A percentile compares a stretch with the other conserved stretches of the same genome.
phyloP scores from a whole-genome alignment of 2,888 invertebrate species.

The Mycalesis mineus region DNA sequence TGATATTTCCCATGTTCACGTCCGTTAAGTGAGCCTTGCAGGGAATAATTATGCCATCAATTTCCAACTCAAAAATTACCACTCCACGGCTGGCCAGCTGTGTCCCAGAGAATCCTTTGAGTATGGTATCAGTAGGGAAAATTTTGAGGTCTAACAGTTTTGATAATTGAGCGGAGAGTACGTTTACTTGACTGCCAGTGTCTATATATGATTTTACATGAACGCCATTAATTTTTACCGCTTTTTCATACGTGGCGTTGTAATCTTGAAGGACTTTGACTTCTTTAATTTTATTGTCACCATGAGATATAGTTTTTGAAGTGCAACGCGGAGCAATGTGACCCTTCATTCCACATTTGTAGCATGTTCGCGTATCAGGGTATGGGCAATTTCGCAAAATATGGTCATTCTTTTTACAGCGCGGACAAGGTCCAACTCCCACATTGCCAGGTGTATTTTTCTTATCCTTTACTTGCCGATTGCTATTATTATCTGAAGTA shows the following conservation, averaged over 20 bases:
- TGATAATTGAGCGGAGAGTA: not conserved
- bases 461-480: not conserved
- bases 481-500: not conserved
- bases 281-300: constrained; percentile 20
- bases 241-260: constrained; percentile 21
- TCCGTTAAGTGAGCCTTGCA: constrained; percentile 3
- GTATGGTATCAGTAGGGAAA: not conserved
- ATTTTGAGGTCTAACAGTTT: not conserved
- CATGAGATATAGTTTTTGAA: not conserved
- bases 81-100: not conserved
- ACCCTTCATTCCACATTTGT: constrained; percentile 27
- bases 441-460: not conserved
- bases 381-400: constrained; percentile 21
- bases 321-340: constrained; percentile 10
- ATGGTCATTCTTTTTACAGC: constrained; percentile 29
- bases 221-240: constrained; percentile 22
- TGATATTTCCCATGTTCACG: not conserved
- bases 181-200: constrained; percentile 17
- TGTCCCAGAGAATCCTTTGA: constrained; percentile 6
- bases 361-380: constrained; percentile 28
- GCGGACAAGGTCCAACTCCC: constrained; percentile 24
- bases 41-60: not conserved
- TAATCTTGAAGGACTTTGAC: constrained; percentile 27
- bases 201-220: constrained; percentile 31
- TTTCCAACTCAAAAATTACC: constrained; percentile 4